phyloP scores from a whole-genome alignment of 2,797 vertebrate genomes.

The Clangula hyemalis region DNA sequence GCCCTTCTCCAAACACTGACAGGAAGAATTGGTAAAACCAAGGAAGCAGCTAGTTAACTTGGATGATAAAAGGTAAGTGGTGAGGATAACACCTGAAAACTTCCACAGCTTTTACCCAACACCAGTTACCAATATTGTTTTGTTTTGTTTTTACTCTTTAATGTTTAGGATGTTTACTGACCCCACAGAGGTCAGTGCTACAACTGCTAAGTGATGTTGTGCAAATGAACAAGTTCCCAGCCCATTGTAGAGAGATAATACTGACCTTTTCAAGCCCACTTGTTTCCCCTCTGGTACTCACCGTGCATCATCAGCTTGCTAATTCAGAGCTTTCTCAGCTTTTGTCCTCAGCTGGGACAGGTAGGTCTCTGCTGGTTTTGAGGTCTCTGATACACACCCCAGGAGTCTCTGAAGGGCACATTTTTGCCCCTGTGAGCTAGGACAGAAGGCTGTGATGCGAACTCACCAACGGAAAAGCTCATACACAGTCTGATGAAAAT shows the following conservation, averaged over 20 bases:
- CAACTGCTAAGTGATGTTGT: background rate
- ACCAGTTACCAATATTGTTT: background rate
- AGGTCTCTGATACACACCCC: background rate
- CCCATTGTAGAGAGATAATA: background rate
- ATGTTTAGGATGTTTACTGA: background rate
- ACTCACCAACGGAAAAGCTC: background rate
- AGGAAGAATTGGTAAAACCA: background rate
- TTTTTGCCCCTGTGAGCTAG: background rate
- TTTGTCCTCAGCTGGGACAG: background rate
- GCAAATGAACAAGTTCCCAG: background rate
- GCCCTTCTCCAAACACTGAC: background rate
- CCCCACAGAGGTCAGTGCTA: background rate
- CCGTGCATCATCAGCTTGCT: background rate
- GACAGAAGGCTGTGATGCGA: background rate
- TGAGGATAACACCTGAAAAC: background rate
- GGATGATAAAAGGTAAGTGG: background rate
- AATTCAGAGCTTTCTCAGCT: background rate
- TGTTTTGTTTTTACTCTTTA: background rate
- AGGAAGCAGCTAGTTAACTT: background rate
- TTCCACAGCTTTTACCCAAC: background rate
- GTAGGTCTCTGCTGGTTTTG: background rate
- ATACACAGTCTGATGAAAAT: background rate
- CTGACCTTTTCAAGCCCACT: fast-evolving
- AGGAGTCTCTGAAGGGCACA: background rate
- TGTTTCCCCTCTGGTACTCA: background rate